A percentile compares a stretch with the other conserved stretches of the same genome.
Evolutionary conservation across 2,888 invertebrate species (phyloP).

Genomic region (Tetrapedia diversipes): DNA sequence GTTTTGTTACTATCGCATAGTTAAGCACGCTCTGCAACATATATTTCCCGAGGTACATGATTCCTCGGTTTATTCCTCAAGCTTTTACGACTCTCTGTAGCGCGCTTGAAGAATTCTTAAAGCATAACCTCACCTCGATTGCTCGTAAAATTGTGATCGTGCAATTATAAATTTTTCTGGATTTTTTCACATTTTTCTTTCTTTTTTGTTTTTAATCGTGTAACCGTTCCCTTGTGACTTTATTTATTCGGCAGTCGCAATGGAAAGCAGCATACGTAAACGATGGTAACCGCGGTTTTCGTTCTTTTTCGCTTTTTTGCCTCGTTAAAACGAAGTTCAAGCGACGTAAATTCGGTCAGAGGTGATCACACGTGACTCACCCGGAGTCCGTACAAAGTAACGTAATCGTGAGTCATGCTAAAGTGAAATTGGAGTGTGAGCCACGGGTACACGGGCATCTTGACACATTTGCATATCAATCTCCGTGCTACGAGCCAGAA

Average conservation of each 20-base stretch:
- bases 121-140: conserved; percentile 40
- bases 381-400: conserved; percentile 47
- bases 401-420: conserved; percentile 43
- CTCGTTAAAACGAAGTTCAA: background rate
- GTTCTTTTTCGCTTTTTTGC: background rate
- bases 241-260: conserved; percentile 2
- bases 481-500: conserved; percentile 16
- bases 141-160: conserved; percentile 42
- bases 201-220: background rate
- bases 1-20: background rate
- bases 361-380: conserved; percentile 44
- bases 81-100: conserved; percentile 37
- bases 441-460: conserved; percentile 29
- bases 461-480: conserved; percentile 56
- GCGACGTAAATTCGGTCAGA: conserved; percentile 24
- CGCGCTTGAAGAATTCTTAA: conserved; percentile 22
- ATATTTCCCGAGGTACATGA: conserved; percentile 4
- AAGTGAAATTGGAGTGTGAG: conserved; percentile 51
- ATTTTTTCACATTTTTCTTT: background rate
- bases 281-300: background rate
- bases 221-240: background rate
- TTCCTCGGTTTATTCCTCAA: conserved; percentile 27
- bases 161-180: conserved; percentile 4
- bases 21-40: background rate
- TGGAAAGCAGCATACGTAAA: background rate